These are phyloP conservation scores for Monopterus albus DNA, from an alignment of 2,113 vertebrate genomes.

Conservation along the genomic window DNA sequence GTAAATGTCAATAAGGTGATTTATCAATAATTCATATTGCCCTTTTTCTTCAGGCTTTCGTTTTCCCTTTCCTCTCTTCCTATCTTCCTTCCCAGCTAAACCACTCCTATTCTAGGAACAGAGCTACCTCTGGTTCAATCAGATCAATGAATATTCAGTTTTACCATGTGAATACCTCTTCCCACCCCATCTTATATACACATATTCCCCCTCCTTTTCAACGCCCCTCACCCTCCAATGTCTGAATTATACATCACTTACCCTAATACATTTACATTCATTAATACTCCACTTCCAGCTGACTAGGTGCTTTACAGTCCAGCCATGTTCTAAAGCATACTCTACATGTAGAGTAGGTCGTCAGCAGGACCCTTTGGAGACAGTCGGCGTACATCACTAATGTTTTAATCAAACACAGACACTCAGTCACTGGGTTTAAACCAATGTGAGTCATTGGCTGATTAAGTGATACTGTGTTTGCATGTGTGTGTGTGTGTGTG, in stretches of 20 bases:
- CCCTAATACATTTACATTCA: conserved; percentile 81
- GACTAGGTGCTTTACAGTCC: conserved; percentile 74
- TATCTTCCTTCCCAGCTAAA: conserved; percentile 25
- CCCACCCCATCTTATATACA: conserved; percentile 60
- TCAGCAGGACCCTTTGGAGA: conserved; percentile 65
- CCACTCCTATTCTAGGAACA: conserved; percentile 38
- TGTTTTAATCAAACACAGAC: conserved; percentile 71
- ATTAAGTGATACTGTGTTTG: conserved; percentile 51
- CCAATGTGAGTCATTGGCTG: conserved; percentile 47
- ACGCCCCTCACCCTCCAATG: conserved; percentile 16
- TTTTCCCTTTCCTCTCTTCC: conserved; percentile 1
- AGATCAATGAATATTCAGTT: conserved; percentile 75
- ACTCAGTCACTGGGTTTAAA: conserved; percentile 60
- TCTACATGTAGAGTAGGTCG: conserved; percentile 56
- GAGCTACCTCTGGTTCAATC: conserved; percentile 49
- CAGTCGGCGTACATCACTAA: conserved; percentile 52
- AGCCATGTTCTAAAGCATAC: conserved; percentile 56
- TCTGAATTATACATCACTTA: conserved; percentile 80
- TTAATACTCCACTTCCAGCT: conserved; percentile 78
- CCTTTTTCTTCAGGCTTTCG: conserved; percentile 44
- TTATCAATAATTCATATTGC: conserved; percentile 62
- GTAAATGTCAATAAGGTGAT: conserved; percentile 62
- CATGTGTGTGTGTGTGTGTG: not conserved
- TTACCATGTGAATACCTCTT: conserved; percentile 62
- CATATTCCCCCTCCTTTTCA: conserved; percentile 35